A percentile compares a stretch with the other conserved stretches of the same genome.
These are phyloP conservation scores for Meloidogyne chitwoodi DNA, from an alignment of 1,140 invertebrate species.

Conservation along the genomic window DNA sequence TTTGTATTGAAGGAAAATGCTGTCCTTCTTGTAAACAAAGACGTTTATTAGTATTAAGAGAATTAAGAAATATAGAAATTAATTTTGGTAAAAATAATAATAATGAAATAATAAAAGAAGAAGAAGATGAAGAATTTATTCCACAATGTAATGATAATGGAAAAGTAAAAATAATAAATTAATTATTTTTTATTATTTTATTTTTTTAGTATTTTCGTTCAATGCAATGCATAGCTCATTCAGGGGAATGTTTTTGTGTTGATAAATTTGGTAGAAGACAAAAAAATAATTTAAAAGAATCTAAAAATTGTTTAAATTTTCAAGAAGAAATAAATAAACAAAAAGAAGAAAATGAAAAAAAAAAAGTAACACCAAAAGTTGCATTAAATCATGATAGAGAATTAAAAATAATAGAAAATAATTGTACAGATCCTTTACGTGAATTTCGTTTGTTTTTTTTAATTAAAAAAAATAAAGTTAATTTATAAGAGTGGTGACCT, in stretches of 20 bases:
- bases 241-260: constrained; percentile 27
- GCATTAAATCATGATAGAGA: constrained; percentile 2
- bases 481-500: too few relatives aligned
- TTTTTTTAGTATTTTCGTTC: neutral
- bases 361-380: neutral
- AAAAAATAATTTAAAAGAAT: neutral
- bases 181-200: too few relatives aligned
- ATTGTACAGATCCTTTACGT: constrained; percentile 25
- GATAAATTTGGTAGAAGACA: constrained; percentile 5
- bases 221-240: constrained; percentile 28
- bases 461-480: too few relatives aligned
- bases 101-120: neutral
- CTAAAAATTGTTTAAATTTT: constrained; percentile 4
- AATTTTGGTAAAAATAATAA: neutral
- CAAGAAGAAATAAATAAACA: neutral
- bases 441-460: constrained; percentile 5
- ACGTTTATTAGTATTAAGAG: constrained; percentile 21
- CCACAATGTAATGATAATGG: constrained; percentile 31
- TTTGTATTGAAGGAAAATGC: constrained; percentile 39
- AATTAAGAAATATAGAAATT: neutral
- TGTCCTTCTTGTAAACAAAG: constrained; percentile 32
- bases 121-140: neutral
- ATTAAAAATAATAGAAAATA: constrained; percentile 16
- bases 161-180: neutral
- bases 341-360: neutral